phyloP scores from a whole-genome alignment of 2,888 invertebrate species.

The Eudasyphora cyanicolor region DNA sequence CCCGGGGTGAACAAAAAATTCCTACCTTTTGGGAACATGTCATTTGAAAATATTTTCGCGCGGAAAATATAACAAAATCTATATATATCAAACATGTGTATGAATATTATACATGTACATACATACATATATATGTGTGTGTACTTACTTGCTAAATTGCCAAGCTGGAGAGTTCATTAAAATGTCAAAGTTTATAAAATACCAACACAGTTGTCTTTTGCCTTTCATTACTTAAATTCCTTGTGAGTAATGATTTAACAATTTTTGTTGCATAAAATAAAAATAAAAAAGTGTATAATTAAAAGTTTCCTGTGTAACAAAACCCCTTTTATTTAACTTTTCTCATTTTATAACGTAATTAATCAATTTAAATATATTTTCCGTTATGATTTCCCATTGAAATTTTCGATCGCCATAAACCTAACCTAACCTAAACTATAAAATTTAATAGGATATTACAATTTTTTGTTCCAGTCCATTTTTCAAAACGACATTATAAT shows the following conservation, averaged over 20 bases:
- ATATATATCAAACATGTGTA: background rate
- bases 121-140: background rate
- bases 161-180: background rate
- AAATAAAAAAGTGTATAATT: too few species aligned
- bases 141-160: too few species aligned
- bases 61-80: background rate
- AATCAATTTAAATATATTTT: slow-evolving; percentile 18
- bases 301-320: background rate
- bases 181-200: background rate
- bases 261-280: slow-evolving; percentile 7
- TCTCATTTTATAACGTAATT: background rate
- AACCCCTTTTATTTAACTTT: background rate
- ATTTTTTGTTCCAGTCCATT: too few species aligned
- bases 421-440: too few species aligned
- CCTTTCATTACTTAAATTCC: slow-evolving; percentile 8
- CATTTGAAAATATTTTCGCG: slow-evolving; percentile 71
- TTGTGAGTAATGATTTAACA: too few species aligned
- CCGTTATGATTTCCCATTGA: background rate
- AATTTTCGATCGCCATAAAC: background rate
- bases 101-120: background rate
- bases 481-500: too few species aligned
- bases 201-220: background rate
- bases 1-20: slow-evolving; percentile 65
- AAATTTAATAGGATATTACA: too few species aligned
- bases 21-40: slow-evolving; percentile 78